Evolutionary conservation across 2,113 vertebrate species (phyloP).

Genomic region (Clarias magur): DNA sequence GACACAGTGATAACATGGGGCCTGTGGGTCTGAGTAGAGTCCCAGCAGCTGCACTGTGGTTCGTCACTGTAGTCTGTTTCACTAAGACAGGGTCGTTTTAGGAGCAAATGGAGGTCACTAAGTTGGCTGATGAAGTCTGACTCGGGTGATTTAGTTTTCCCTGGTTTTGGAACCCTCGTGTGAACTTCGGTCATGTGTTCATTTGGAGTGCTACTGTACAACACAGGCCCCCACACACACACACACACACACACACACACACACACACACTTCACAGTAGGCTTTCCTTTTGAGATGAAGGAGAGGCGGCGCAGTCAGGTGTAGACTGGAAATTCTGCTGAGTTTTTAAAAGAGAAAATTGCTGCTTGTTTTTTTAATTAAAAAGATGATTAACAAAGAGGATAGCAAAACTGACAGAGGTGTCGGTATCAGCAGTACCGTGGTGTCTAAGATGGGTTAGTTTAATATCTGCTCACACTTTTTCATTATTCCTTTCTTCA

Average conservation of each 20-base stretch:
- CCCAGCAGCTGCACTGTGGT: slow-evolving; percentile 24
- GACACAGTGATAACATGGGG: neutral
- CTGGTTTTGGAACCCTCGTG: neutral
- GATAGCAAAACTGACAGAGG: slow-evolving; percentile 24
- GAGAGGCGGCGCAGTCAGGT: neutral
- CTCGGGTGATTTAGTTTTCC: slow-evolving; percentile 14
- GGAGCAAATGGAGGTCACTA: neutral
- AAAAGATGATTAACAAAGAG: slow-evolving; percentile 44
- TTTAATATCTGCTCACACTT: slow-evolving; percentile 17
- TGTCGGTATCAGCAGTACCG: slow-evolving; percentile 28
- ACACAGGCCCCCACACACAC: neutral
- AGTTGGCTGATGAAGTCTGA: slow-evolving; percentile 7
- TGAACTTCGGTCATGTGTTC: slow-evolving; percentile 8
- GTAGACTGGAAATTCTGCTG: slow-evolving; percentile 38
- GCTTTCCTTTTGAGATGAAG: neutral
- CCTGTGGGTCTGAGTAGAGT: slow-evolving; percentile 16
- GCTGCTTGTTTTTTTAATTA: slow-evolving; percentile 48
- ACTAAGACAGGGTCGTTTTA: slow-evolving; percentile 19
- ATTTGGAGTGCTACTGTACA: neutral
- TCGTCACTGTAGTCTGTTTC: slow-evolving; percentile 24
- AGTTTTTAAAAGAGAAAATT: neutral
- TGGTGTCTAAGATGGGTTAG: neutral
- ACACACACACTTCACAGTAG: slow-evolving; percentile 1
- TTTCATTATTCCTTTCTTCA: neutral
- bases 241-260: neutral